These are phyloP conservation scores for Nephrotoma appendiculata DNA, from an alignment of 2,888 invertebrate genomes.

Conservation along the genomic window DNA sequence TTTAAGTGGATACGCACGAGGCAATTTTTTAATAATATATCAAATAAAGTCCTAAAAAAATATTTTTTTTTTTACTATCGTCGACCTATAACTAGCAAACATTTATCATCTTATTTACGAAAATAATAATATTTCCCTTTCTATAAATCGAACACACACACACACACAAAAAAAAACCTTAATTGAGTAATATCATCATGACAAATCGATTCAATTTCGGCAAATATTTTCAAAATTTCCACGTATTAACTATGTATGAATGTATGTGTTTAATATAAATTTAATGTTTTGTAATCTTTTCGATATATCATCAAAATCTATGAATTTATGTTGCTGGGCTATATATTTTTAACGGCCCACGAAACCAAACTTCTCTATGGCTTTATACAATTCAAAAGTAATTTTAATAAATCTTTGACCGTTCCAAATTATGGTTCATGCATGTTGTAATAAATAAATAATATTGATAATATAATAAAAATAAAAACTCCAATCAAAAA, in stretches of 20 bases:
- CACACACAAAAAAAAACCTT: not conserved
- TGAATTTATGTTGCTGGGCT: not conserved
- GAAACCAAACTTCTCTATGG: not conserved
- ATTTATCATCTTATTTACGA: not conserved
- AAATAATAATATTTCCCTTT: not conserved
- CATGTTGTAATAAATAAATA: not conserved
- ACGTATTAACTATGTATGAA: not conserved
- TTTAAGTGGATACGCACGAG: no score
- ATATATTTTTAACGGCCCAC: not conserved
- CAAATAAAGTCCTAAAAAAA: no score
- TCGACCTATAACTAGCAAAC: not conserved
- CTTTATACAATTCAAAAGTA: not conserved
- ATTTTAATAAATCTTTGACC: not conserved
- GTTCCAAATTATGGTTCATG: not conserved
- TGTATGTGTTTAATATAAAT: not conserved
- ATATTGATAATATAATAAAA: not conserved
- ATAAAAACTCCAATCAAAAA: not conserved
- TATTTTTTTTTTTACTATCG: not conserved
- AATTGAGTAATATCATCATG: not conserved
- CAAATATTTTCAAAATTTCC: not conserved
- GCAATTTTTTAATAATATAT: no score
- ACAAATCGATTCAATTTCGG: not conserved
- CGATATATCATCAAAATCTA: no score
- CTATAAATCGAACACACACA: not conserved
- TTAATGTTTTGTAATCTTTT: not conserved